Conservation (phyloP, 2,888 invertebrate species). For the Protula sp. region DNA sequence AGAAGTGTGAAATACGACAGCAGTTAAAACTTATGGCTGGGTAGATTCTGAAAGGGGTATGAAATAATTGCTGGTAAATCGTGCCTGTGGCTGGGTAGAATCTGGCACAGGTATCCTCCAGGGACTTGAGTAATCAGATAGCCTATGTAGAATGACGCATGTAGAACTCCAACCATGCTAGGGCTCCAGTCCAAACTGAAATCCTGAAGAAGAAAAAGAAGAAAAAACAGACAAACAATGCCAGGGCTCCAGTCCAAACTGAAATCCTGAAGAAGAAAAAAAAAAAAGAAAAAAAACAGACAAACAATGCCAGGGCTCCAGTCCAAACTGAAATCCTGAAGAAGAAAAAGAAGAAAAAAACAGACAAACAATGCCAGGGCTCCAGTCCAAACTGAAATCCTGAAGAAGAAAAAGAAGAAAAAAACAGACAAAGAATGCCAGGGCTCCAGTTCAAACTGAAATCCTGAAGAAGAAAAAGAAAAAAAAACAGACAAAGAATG, state of each 20-base stretch:
- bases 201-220: constrained; percentile 29
- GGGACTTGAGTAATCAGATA: constrained; percentile 45
- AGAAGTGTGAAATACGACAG: too few relatives aligned
- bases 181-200: constrained; percentile 39
- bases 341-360: too few relatives aligned
- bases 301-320: constrained; percentile 43
- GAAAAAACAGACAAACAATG: constrained; percentile 37
- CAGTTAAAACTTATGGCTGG: too few relatives aligned
- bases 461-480: constrained; percentile 29
- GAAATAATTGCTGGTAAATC: too few relatives aligned
- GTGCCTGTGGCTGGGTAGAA: constrained; percentile 41
- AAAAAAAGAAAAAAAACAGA: constrained; percentile 29
- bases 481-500: constrained; percentile 36
- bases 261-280: constrained; percentile 37
- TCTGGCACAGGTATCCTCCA: constrained; percentile 41
- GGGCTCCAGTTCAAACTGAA: constrained; percentile 39
- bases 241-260: constrained; percentile 35
- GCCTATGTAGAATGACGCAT: constrained; percentile 47
- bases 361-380: constrained; percentile 36
- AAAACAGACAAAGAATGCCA: constrained; percentile 40
- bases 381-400: constrained; percentile 43
- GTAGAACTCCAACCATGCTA: constrained; percentile 40
- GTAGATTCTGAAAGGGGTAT: too few relatives aligned
- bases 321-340: constrained; percentile 31
- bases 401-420: constrained; percentile 38